Conservation (phyloP, 2,888 invertebrate species). For the Caenorhabditis sp. region DNA sequence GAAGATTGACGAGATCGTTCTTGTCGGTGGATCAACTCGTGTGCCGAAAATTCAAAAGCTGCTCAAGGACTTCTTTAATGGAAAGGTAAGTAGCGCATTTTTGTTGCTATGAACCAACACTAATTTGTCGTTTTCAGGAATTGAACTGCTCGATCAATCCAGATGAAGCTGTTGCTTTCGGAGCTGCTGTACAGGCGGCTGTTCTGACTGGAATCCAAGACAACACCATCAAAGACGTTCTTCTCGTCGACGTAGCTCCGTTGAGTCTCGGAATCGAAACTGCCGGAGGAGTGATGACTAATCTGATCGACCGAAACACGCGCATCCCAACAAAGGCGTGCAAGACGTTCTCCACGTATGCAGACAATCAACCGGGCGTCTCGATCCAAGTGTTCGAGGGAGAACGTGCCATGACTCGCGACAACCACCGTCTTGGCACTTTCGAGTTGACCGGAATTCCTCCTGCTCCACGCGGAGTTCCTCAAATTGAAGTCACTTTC, state of each 20-base stretch:
- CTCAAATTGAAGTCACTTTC: conserved; percentile 82
- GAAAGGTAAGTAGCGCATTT: conserved; percentile 82
- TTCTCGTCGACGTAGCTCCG: conserved; percentile 92
- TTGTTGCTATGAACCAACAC: not conserved
- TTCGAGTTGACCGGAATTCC: conserved; percentile 80
- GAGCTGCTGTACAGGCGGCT: conserved; percentile 82
- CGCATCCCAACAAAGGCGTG: conserved; percentile 79
- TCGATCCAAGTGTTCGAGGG: conserved; percentile 87
- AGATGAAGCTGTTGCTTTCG: conserved; percentile 96
- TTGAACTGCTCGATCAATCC: conserved; percentile 94
- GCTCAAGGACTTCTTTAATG: conserved; percentile 88
- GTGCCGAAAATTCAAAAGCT: conserved; percentile 98
- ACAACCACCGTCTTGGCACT: conserved; percentile 79
- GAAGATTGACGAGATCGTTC: conserved; percentile 81
- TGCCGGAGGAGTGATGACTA: conserved; percentile 89
- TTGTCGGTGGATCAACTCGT: conserved; percentile 92
- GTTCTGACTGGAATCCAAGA: conserved; percentile 18
- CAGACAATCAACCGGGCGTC: conserved; percentile 92
- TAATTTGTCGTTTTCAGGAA: not conserved
- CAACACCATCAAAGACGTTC: conserved; percentile 58
- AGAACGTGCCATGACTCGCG: conserved; percentile 80
- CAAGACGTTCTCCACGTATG: conserved; percentile 83
- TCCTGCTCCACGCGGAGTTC: conserved; percentile 79
- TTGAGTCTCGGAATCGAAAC: conserved; percentile 84
- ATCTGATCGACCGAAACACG: conserved; percentile 85